Evolutionary conservation across 2,888 invertebrate species (phyloP).

Genomic region (Melanargia galathea): DNA sequence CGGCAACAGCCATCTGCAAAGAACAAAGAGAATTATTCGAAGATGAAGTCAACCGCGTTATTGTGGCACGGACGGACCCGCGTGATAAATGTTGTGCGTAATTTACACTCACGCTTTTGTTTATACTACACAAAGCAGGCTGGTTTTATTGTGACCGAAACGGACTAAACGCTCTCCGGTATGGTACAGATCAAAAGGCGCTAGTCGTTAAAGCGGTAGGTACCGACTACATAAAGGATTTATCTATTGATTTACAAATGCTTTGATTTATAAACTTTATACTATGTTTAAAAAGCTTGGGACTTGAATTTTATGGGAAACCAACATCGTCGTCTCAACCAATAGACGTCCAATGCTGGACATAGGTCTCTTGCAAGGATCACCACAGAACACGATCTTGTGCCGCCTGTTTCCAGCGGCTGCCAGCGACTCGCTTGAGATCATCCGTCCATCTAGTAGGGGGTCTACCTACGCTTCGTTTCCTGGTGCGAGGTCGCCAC

Average conservation of each 20-base stretch:
- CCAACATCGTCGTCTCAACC: too few species aligned
- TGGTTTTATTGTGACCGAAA: constrained; percentile 43
- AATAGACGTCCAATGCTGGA: too few species aligned
- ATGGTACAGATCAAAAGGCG: constrained; percentile 25
- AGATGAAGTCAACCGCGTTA: constrained; percentile 81
- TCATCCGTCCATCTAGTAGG: too few species aligned
- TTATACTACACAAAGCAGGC: constrained; percentile 50
- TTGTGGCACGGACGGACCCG: constrained; percentile 67
- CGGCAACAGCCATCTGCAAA: constrained; percentile 65
- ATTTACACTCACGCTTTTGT: constrained; percentile 73
- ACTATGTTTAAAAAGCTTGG: not conserved
- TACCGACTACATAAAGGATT: not conserved
- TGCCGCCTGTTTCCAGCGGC: too few species aligned
- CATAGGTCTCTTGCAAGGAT: too few species aligned
- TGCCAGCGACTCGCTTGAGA: too few species aligned
- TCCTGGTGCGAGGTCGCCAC: too few species aligned
- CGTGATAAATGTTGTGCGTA: constrained; percentile 74
- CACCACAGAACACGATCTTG: too few species aligned
- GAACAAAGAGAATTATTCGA: constrained; percentile 81
- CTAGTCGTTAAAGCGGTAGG: not conserved
- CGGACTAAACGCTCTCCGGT: constrained; percentile 32
- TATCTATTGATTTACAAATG: constrained; percentile 7
- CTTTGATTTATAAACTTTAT: not conserved
- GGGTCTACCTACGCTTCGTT: too few species aligned
- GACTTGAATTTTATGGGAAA: too few species aligned